A percentile compares a stretch with the other conserved stretches of the same genome.
Conservation (phyloP, 2,113 vertebrate species). For the Sinocyclocheilus grahami region DNA sequence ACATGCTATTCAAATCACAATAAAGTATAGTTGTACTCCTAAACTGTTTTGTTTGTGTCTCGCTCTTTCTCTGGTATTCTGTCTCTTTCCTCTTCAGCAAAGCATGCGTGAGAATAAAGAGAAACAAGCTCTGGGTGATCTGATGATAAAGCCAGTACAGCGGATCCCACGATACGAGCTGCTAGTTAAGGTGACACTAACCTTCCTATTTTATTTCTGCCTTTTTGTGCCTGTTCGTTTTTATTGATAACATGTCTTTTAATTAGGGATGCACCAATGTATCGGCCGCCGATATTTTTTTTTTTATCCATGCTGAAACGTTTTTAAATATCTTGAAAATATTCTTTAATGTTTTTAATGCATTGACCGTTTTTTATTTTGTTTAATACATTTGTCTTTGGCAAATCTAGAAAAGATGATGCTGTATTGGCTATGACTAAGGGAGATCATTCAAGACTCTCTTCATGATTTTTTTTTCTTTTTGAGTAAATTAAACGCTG, state of each 20-base stretch:
- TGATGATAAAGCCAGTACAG: conserved; percentile 99
- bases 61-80: neutral
- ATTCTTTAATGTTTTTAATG: no score
- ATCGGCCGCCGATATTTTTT: no score
- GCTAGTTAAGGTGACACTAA: conserved; percentile 87
- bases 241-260: neutral
- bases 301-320: no score
- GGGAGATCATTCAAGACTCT: no score
- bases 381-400: no score
- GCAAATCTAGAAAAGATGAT: no score
- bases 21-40: neutral
- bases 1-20: neutral
- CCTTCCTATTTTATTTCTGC: neutral
- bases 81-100: conserved; percentile 78
- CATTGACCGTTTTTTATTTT: no score
- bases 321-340: no score
- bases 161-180: conserved; percentile 97
- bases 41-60: conserved; percentile 3
- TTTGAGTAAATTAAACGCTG: no score
- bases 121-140: conserved; percentile 93
- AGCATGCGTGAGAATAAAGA: conserved; percentile 98
- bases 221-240: neutral
- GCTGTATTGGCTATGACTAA: no score
- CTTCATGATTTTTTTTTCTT: no score
- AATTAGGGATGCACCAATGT: no score